Base-by-base conservation (phyloP, 2,797 vertebrate genomes). In the Nothura maculosa region DNA sequence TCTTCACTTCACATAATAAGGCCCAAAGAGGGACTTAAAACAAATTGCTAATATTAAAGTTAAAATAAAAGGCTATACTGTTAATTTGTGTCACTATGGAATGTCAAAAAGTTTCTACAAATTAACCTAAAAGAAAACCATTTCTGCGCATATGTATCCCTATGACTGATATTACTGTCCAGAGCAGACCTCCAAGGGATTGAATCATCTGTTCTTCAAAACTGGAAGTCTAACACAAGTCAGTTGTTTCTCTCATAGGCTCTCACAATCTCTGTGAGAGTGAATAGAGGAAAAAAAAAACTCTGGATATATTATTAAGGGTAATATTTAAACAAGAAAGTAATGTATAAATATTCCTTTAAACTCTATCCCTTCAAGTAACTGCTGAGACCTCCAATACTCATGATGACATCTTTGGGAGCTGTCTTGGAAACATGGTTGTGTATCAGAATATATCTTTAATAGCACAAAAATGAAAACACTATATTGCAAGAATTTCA, bases 241-340 rank as follows among this genome's bases (percentile, higher is more conserved):
- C 0, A 1, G 28, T 43, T 73, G 3, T 24, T 90, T 91, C 12
- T 76, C 17, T 81, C 58, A 21, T 17, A 66, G 66, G 50, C 6
- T 83, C 16, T 89, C 12, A 21, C 55, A 19, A 52, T 36, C 32
- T 58, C 62, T 42, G 14, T 66, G 36, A 25, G 62, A 85, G 13
- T 42, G 45, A 42, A 77, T 25, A 82, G 34, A 66, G n/a, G 84
- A 78, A 84, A 70, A 70, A 76, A 76, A 22, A 75, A 45, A 25
- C 76, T 30, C 21, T 82, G 64, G 24, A 48, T 77, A 45, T 57
- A 32, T 9, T 82, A 76, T 67, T 85, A 89, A 21, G 24, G 66
- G 21, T 91, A 87, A 87, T 66, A 47, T 48, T 92, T 70, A 79
- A 91, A 92, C 47, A 83, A 76, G 77, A 70, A 89, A 81, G 40